Conservation (phyloP, 2,888 invertebrate species). For the Candidula unifasciata region DNA sequence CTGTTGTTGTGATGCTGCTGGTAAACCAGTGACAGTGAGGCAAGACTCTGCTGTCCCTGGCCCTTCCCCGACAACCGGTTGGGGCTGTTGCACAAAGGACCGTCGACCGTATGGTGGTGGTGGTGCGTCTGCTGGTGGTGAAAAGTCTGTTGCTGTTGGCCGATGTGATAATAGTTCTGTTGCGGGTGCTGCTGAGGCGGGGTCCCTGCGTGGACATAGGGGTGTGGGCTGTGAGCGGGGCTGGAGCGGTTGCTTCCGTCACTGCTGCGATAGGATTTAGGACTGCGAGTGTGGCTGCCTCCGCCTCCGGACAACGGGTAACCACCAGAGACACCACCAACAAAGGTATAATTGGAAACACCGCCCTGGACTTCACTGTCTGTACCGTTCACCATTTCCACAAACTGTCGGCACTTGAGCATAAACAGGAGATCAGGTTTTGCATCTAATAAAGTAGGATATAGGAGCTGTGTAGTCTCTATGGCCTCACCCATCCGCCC, state of each 20-base stretch:
- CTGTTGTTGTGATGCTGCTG: constrained; percentile 51
- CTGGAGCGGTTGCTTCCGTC: constrained; percentile 75
- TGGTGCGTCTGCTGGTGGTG: constrained; percentile 51
- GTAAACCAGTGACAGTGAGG: constrained; percentile 46
- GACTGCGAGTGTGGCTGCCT: constrained; percentile 66
- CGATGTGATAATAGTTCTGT: constrained; percentile 41
- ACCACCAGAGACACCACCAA: constrained; percentile 68
- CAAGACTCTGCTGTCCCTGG: constrained; percentile 52
- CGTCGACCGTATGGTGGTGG: constrained; percentile 46
- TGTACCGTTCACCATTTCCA: constrained; percentile 90
- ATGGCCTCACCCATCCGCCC: constrained; percentile 98
- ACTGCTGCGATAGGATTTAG: constrained; percentile 61
- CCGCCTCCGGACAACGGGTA: background rate
- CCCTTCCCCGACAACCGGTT: constrained; percentile 64
- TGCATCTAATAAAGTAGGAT: constrained; percentile 94
- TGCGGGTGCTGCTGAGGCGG: constrained; percentile 43
- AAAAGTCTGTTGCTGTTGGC: constrained; percentile 54
- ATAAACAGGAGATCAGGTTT: constrained; percentile 94
- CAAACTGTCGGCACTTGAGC: constrained; percentile 98
- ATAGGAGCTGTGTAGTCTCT: constrained; percentile 90
- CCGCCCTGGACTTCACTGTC: constrained; percentile 82
- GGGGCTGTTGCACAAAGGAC: constrained; percentile 70
- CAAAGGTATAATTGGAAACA: constrained; percentile 73
- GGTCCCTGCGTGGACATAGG: constrained; percentile 57
- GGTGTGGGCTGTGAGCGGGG: constrained; percentile 76